Evolutionary conservation across 2,113 vertebrate genomes (phyloP), one percentile per base, ranked within the genome.

Genomic region (Lagopus muta): DNA sequence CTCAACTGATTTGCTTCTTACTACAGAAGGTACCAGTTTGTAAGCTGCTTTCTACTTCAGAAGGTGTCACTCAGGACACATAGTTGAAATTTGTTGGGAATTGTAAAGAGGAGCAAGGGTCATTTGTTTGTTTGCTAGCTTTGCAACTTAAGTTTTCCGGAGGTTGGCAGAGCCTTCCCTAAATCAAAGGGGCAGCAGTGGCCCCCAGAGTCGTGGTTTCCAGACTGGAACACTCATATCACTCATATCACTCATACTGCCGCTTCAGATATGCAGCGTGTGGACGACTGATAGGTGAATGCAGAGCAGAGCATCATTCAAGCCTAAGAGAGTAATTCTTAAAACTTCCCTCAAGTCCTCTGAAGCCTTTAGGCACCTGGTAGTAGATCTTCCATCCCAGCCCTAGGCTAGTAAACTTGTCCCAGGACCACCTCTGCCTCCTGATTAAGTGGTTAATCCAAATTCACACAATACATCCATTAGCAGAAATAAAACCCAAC

Each of bases 361-460:
- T 86, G 30, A 47, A 84, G 42, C 66, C 78, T 84, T 48, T 24
- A 42, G 20, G 25, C 48, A 78, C 19, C 27, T 86, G 30, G 70
- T 43, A 72, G 12, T 21, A n/a, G n/a, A n/a, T n/a, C n/a, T n/a
- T n/a, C n/a, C n/a, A n/a, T n/a, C n/a, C n/a, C n/a, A n/a, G n/a
- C n/a, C n/a, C n/a, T n/a, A n/a, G n/a, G n/a, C n/a, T n/a, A n/a
- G 28, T 80, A 34, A 43, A 82, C 30, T 71, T 69, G 52, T 67
- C 76, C 45, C 75, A 64, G 65, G 40, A 75, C 50, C 22, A 58
- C 30, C 22, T 16, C 28, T 70, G 47, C 40, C 40, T 79, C 76
- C 64, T 85, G 78, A 70, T 91, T 54, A 90, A 87, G 62, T 62
- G 24, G 8, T 69, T 92, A 89, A 80, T 89, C 60, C 71, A 73